phyloP scores from a whole-genome alignment of 2,888 invertebrate genomes.

The Argyra leucocephala region DNA sequence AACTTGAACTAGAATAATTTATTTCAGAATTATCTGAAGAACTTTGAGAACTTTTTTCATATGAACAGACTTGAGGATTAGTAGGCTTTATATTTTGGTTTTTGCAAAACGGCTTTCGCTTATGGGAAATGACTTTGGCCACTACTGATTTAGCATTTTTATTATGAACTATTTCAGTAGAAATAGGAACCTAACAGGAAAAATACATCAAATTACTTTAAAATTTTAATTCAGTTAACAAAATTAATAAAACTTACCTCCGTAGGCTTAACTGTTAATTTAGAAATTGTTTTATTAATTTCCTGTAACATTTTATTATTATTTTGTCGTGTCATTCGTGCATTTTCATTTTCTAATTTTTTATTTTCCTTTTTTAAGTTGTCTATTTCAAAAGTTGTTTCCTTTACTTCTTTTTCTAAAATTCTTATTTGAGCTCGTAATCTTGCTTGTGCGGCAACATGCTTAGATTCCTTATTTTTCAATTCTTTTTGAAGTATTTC shows the following conservation, averaged over 20 bases:
- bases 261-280: conserved; percentile 37
- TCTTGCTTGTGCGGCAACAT: conserved; percentile 61
- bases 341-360: conserved; percentile 52
- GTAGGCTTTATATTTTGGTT: neutral
- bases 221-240: too few relatives aligned
- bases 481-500: conserved; percentile 57
- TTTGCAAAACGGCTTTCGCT: neutral
- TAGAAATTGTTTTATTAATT: conserved; percentile 57
- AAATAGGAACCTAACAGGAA: neutral
- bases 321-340: conserved; percentile 48
- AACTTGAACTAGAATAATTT: conserved; percentile 38
- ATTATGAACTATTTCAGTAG: conserved; percentile 16
- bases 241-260: conserved; percentile 26
- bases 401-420: conserved; percentile 59
- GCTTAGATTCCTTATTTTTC: conserved; percentile 62
- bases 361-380: conserved; percentile 58
- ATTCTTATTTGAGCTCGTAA: conserved; percentile 64
- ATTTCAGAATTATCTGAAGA: conserved; percentile 26
- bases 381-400: conserved; percentile 56
- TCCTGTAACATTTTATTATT: conserved; percentile 66
- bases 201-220: conserved; percentile 10
- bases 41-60: too few relatives aligned
- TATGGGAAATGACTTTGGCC: conserved; percentile 20
- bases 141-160: conserved; percentile 25
- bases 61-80: too few relatives aligned